These are phyloP conservation scores for Columba livia DNA, from an alignment of 2,113 vertebrate genomes.

Conservation along the genomic window DNA sequence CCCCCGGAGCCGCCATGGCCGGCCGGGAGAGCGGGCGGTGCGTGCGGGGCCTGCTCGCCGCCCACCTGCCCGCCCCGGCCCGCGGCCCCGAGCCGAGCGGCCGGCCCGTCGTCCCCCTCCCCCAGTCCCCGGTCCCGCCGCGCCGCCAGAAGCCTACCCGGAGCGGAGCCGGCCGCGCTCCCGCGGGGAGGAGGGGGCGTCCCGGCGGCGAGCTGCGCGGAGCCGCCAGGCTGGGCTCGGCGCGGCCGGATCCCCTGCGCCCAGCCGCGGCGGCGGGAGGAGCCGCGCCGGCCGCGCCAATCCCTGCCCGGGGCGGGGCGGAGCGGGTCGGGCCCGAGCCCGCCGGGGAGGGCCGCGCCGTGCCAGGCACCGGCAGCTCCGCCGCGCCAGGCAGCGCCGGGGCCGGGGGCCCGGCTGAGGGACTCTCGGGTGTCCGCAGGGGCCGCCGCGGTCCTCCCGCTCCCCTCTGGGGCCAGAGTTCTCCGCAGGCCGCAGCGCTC, in stretches of 20 bases:
- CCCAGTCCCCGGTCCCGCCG: not conserved
- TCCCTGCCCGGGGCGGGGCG: not conserved
- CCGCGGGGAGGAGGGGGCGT: not conserved
- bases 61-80: not conserved
- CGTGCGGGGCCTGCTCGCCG: not conserved
- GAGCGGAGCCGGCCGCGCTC: not conserved
- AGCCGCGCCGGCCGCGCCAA: not conserved
- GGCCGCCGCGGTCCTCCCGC: not conserved
- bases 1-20: slow-evolving; percentile 14
- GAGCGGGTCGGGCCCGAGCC: no score
- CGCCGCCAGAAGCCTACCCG: not conserved
- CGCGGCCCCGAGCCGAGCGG: not conserved
- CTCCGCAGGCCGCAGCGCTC: not conserved
- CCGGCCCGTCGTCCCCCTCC: not conserved
- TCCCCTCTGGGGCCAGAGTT: not conserved
- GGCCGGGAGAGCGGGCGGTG: not conserved
- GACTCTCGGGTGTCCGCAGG: no score
- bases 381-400: no score
- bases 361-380: no score
- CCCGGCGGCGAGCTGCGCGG: not conserved
- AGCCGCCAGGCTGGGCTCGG: not conserved
- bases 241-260: not conserved
- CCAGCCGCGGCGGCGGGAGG: not conserved
- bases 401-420: no score
- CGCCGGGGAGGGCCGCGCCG: no score